phyloP scores from a whole-genome alignment of 2,113 vertebrate species.

The Oenanthe melanoleuca region DNA sequence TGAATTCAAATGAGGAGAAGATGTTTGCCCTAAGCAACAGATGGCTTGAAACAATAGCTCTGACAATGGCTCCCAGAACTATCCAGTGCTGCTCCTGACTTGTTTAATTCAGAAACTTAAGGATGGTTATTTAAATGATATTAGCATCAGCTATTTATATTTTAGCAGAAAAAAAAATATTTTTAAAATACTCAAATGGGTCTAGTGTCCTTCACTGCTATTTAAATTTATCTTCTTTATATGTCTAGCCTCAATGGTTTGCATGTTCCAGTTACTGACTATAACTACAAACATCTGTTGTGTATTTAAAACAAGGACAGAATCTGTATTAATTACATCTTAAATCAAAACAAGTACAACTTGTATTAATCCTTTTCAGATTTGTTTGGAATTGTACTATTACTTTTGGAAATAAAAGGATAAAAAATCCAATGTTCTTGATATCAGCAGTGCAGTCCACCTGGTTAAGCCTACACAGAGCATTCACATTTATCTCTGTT shows the following conservation, averaged over 20 bases:
- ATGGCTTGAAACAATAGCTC: constrained; percentile 1
- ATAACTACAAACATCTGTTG: constrained; percentile 47
- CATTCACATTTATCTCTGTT: background rate
- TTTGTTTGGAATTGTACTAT: background rate
- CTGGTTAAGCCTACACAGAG: background rate
- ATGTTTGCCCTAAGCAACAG: background rate
- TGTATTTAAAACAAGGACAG: background rate
- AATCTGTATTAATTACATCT: background rate
- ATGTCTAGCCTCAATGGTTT: background rate
- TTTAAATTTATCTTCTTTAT: background rate
- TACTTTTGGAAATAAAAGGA: background rate
- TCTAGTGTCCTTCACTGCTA: background rate
- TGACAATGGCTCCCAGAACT: background rate
- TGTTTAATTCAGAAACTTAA: background rate
- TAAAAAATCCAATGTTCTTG: background rate
- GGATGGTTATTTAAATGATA: background rate
- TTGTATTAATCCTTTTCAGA: background rate
- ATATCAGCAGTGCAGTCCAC: background rate
- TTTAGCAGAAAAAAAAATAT: background rate
- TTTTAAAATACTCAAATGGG: background rate
- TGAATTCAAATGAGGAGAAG: constrained; percentile 1
- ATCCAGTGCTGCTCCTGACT: background rate
- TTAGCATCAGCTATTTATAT: background rate
- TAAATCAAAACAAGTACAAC: constrained; percentile 7
- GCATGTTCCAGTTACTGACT: background rate